Base-by-base conservation (phyloP, 2,113 vertebrate species). In the Pterocles gutturalis region DNA sequence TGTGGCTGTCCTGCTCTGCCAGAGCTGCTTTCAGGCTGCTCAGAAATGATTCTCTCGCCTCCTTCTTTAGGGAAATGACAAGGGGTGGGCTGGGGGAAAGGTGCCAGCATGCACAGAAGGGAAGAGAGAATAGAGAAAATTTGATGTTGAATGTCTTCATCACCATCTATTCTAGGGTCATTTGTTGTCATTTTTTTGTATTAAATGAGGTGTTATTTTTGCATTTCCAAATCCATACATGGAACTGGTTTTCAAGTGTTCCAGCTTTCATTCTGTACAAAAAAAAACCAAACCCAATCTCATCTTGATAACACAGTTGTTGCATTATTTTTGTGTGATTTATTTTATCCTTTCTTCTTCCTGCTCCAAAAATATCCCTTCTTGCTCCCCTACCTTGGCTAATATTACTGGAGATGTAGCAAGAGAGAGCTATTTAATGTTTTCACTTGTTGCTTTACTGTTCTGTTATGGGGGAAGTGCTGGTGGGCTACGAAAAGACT, bases 191-290 rank as follows among this genome's bases (percentile, higher is more conserved):
- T 65, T 51, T 79, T 85, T 21, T 72, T 58, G 7, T 49, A n/a
- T 83, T 90, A 91, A 91, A 90, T 85, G 36, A 92, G 29, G 24
- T 73, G 55, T 78, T 96, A 96, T 95, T 96, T 97, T 96, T 97
- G 94, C 93, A 46, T 49, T 90, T 92, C 64, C 17, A 93, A 83
- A 92, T 92, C 71, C 36, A 70, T 92, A 83, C 60, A 81, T 71
- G 48, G 86, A 96, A 96, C 96, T 94, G 87, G 88, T 94, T 96
- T 84, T 91, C n/a, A 82, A 93, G 61, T 87, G 77, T 66, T 96
- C 33, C 34, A 43, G 58, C 80, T 91, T 95, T 97, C 67, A 94
- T 87, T 46, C 57, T 77, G 25, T 21, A 46, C 48, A 7, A 58
- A 41, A 58, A 41, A 20, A 54, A 57, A 1, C 41, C 41, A 41